Evolutionary conservation across 2,113 vertebrate species (phyloP).

Genomic region (Emydocephalus ijimae): DNA sequence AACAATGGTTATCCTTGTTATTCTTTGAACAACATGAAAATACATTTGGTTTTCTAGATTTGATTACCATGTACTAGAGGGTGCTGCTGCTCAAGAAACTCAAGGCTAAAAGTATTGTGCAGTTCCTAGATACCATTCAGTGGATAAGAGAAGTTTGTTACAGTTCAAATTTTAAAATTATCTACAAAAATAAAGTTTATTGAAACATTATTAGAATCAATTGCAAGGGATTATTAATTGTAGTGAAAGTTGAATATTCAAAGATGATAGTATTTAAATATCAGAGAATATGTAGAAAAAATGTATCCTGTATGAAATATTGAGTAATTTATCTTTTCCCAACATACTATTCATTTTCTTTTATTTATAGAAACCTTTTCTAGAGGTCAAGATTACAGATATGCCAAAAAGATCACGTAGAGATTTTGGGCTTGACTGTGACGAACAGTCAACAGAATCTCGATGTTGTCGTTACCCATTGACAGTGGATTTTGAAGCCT

Average conservation of each 20-base stretch:
- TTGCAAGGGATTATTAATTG: background rate
- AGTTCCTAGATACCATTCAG: background rate
- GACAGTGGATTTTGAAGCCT: constrained; percentile 97
- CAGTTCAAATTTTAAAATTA: background rate
- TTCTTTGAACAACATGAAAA: background rate
- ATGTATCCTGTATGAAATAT: background rate
- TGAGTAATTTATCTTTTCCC: background rate
- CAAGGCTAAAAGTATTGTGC: background rate
- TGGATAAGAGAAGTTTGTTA: background rate
- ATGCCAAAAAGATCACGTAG: constrained; percentile 82
- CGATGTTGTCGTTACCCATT: constrained; percentile 95
- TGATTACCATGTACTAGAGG: background rate
- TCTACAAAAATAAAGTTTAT: background rate
- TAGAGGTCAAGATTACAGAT: constrained; percentile 95
- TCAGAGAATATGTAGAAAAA: background rate
- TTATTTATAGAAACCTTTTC: constrained; percentile 86
- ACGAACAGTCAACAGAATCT: constrained; percentile 90
- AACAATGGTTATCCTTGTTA: background rate
- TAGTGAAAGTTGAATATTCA: background rate
- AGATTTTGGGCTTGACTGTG: constrained; percentile 93
- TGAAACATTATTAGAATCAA: background rate
- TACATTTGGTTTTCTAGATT: background rate
- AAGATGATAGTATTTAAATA: background rate
- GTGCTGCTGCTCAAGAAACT: background rate
- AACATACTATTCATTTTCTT: constrained; percentile 30